A percentile compares a stretch with the other conserved stretches of the same genome.
phyloP scores from a whole-genome alignment of 2,888 invertebrate species.

The Leptopilina syphax region DNA sequence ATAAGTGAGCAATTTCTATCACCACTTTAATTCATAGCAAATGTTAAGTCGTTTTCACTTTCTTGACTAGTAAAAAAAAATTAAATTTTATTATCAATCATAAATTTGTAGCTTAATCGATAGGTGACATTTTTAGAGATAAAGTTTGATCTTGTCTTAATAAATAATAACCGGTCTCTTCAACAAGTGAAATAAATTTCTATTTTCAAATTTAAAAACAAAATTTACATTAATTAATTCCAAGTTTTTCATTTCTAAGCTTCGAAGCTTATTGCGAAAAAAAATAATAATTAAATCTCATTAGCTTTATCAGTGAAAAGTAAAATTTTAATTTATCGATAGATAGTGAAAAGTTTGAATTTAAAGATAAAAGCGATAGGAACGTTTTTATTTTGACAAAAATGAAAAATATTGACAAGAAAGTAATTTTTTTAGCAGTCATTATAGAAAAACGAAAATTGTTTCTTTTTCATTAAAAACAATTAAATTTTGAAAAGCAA shows the following conservation, averaged over 20 bases:
- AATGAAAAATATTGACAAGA: too few species aligned
- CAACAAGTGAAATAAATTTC: neutral
- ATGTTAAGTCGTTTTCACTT: neutral
- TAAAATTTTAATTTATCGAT: neutral
- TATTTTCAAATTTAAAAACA: neutral
- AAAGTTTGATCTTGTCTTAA: neutral
- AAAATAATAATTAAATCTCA: neutral
- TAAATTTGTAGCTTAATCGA: conserved; percentile 2
- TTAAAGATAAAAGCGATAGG: neutral
- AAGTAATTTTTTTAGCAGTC: too few species aligned
- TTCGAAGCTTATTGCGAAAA: neutral
- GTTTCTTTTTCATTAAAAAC: too few species aligned
- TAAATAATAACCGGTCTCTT: neutral
- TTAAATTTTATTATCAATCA: neutral
- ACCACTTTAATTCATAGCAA: neutral
- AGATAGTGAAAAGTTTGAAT: neutral
- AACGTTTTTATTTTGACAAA: too few species aligned
- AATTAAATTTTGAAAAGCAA: too few species aligned
- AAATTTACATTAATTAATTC: neutral
- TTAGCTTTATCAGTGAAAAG: neutral
- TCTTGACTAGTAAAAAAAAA: neutral
- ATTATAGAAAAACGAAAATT: too few species aligned
- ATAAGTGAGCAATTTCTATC: conserved; percentile 1
- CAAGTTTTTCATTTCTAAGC: neutral
- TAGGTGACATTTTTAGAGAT: conserved; percentile 4